A percentile compares a stretch with the other conserved stretches of the same genome.
Conservation (phyloP, 2,113 vertebrate genomes). For the Spilogale gracilis region DNA sequence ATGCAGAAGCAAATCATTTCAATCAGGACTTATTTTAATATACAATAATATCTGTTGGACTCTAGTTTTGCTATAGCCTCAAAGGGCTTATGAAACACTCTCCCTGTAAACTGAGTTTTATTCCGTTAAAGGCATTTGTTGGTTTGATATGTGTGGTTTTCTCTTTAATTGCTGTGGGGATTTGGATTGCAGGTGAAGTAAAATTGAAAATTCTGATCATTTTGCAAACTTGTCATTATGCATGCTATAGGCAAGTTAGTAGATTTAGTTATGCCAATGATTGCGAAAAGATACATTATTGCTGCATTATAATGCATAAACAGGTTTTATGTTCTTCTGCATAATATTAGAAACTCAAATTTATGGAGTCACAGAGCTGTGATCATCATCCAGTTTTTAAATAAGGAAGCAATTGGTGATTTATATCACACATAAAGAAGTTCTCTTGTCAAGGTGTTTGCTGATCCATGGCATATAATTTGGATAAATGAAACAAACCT, state of each 20-base stretch:
- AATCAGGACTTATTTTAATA: not conserved
- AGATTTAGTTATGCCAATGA: constrained; percentile 83
- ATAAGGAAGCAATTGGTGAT: constrained; percentile 82
- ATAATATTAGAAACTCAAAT: constrained; percentile 85
- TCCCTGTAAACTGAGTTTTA: constrained; percentile 76
- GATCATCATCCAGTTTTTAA: constrained; percentile 85
- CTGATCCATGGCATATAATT: constrained; percentile 79
- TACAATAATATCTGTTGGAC: not conserved
- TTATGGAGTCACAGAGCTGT: constrained; percentile 83
- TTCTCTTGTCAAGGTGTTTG: constrained; percentile 78
- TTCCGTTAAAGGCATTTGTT: constrained; percentile 48
- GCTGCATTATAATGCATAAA: constrained; percentile 85
- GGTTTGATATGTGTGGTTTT: constrained; percentile 53
- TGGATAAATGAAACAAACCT: constrained; percentile 65
- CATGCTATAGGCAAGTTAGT: constrained; percentile 84
- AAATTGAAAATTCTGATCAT: constrained; percentile 83
- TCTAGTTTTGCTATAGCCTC: constrained; percentile 67
- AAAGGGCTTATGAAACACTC: constrained; percentile 69
- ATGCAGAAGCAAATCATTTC: not conserved
- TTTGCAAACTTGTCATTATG: constrained; percentile 86
- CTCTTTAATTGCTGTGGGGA: constrained; percentile 82
- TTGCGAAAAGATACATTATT: constrained; percentile 84
- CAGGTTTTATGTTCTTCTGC: constrained; percentile 87
- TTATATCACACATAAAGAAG: constrained; percentile 82
- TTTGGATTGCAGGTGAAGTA: constrained; percentile 81